Conservation (phyloP, 2,797 vertebrate genomes). For the Toxotes lorentzi region DNA sequence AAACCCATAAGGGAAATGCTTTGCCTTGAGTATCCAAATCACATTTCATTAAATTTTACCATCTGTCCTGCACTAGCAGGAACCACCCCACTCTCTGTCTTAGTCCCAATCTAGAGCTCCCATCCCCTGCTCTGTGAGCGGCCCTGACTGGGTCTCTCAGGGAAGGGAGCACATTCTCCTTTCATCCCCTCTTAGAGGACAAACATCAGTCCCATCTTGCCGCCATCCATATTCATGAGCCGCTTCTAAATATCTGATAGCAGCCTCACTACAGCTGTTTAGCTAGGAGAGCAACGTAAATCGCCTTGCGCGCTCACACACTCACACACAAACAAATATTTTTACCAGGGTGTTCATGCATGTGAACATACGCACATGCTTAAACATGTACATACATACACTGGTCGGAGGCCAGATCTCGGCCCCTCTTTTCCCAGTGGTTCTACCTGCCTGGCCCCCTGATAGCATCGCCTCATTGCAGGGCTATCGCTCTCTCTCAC, state of each 20-base stretch:
- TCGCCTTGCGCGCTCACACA: slow-evolving; percentile 27
- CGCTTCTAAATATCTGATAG: slow-evolving; percentile 91
- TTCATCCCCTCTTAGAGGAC: slow-evolving; percentile 90
- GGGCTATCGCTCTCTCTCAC: slow-evolving; percentile 76
- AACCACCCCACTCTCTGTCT: slow-evolving; percentile 52
- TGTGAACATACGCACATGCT: slow-evolving; percentile 29
- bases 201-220: slow-evolving; percentile 89
- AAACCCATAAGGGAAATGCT: slow-evolving; percentile 57
- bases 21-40: slow-evolving; percentile 71
- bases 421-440: slow-evolving; percentile 58
- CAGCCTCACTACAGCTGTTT: slow-evolving; percentile 86
- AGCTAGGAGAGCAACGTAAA: slow-evolving; percentile 79
- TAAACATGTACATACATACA: slow-evolving; percentile 43
- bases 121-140: slow-evolving; percentile 58
- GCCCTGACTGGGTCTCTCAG: slow-evolving; percentile 81
- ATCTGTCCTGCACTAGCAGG: slow-evolving; percentile 61
- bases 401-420: slow-evolving; percentile 69
- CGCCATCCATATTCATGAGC: slow-evolving; percentile 89
- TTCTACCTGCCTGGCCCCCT: slow-evolving; percentile 64
- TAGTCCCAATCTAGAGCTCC: slow-evolving; percentile 56
- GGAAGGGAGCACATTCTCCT: slow-evolving; percentile 85
- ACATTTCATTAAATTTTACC: slow-evolving; percentile 73
- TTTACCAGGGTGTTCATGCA: slow-evolving; percentile 37
- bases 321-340: slow-evolving; percentile 33
- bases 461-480: slow-evolving; percentile 84